phyloP scores from a whole-genome alignment of 2,888 invertebrate species.

The Drosophila barbarae region DNA sequence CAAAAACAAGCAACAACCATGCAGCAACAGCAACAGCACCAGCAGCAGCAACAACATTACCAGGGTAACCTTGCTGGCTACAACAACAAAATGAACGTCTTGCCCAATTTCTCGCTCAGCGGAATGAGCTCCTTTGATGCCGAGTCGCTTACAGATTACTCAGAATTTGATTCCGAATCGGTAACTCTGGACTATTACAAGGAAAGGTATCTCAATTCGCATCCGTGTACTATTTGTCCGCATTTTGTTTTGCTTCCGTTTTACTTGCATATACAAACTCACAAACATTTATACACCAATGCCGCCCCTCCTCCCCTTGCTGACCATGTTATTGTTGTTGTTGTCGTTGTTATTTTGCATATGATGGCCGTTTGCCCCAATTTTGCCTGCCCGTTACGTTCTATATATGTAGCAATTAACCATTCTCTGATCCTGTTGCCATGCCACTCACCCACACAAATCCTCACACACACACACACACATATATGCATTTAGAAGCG shows the following conservation, averaged over 20 bases:
- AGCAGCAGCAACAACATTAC: constrained; percentile 46
- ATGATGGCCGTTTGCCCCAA: constrained; percentile 50
- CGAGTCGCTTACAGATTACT: constrained; percentile 81
- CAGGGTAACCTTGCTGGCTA: constrained; percentile 57
- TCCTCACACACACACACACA: constrained; percentile 13
- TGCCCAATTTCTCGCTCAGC: constrained; percentile 78
- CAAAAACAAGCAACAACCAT: constrained; percentile 27
- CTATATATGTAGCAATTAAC: constrained; percentile 44
- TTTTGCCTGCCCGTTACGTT: constrained; percentile 54
- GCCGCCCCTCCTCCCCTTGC: background rate
- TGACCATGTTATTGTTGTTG: constrained; percentile 41
- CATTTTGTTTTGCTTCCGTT: constrained; percentile 68
- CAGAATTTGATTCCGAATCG: constrained; percentile 82
- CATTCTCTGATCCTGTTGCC: constrained; percentile 67
- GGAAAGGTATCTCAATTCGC: constrained; percentile 79
- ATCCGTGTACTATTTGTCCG: constrained; percentile 20
- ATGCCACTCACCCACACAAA: constrained; percentile 53
- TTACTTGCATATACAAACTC: constrained; percentile 11
- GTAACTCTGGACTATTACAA: constrained; percentile 81
- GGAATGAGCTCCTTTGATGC: constrained; percentile 81
- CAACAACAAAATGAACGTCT: constrained; percentile 62
- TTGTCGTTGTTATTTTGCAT: constrained; percentile 48
- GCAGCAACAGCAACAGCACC: constrained; percentile 39
- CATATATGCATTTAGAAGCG: constrained; percentile 1
- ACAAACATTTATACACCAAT: constrained; percentile 10